These are phyloP conservation scores for Osmerus eperlanus DNA, from an alignment of 2,113 vertebrate species.

Conservation along the genomic window DNA sequence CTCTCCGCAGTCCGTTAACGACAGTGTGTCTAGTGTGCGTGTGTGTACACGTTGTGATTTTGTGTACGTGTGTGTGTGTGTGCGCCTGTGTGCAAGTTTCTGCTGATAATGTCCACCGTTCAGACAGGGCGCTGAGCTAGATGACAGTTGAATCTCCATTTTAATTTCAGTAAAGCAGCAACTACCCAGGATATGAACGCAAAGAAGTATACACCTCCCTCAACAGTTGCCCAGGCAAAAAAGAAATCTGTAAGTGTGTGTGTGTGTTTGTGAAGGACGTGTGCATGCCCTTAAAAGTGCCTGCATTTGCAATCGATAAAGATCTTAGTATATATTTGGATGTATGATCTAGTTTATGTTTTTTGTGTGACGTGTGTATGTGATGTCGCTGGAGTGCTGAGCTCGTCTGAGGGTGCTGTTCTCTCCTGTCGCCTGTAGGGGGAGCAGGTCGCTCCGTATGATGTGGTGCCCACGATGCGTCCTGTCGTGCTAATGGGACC, in stretches of 20 bases:
- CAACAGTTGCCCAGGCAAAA: slow-evolving; percentile 95
- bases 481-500: slow-evolving; percentile 98
- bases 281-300: background rate
- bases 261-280: background rate
- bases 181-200: slow-evolving; percentile 66
- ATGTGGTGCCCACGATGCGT: slow-evolving; percentile 98
- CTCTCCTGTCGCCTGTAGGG: slow-evolving; percentile 70
- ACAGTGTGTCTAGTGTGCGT: too few species aligned
- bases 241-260: slow-evolving; percentile 94
- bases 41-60: too few species aligned
- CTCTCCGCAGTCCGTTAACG: background rate
- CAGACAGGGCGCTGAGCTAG: too few species aligned
- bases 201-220: slow-evolving; percentile 88
- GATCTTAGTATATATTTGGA: too few species aligned
- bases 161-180: slow-evolving; percentile 69
- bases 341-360: too few species aligned
- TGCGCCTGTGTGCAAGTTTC: too few species aligned
- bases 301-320: too few species aligned
- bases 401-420: background rate
- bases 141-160: background rate
- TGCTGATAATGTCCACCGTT: too few species aligned
- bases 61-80: too few species aligned
- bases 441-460: slow-evolving; percentile 93
- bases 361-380: too few species aligned
- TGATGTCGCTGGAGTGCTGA: background rate